Evolutionary conservation across 2,888 invertebrate genomes (phyloP), one percentile per base, ranked within the genome.

Genomic region (Epinotia bilunana): DNA sequence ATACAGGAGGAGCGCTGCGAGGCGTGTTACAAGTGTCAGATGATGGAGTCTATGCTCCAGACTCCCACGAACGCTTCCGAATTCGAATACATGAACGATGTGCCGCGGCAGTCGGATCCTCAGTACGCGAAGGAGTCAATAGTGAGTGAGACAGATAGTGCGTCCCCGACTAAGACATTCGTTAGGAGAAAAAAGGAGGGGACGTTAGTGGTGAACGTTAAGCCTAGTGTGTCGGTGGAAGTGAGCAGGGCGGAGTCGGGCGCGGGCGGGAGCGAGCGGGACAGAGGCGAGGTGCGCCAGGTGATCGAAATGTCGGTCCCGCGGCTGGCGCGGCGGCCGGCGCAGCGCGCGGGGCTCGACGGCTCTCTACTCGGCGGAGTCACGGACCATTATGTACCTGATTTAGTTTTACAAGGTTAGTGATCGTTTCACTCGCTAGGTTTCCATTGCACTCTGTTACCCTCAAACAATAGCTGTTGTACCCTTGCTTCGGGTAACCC

Each of bases 51-150:
- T 43, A 92, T 95, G 78, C 89, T 97, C 60, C 97, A 97, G 84
- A 97, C 97, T 0, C 97, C 97, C 0, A 97, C 97, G 0, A 97
- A 97, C 86, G 97, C 97, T 49, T 96, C 97, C 0, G 97, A 97
- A 84, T 95, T 97, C 89, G 94, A 94, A 79, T 93, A 90, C 73
- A 91, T 91, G 91, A 92, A 92, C 78, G 94, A 93, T 72, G 88
- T 92, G 79, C 93, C 93, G 7, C 83, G 90, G 1, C 87, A 88
- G 7, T 83, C 85, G 0, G 93, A 94, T 71, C 91, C 91, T 0
- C 93, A 94, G 79, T 91, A 84, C 78, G 93, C 94, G 0, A 88
- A 88, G 23, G 90, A 90, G 73, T 83, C 87, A 0, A 78, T 90
- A 33, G 90, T 88, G 0, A 81, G 83, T 0, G 86, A 88, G 1